Base-by-base conservation (phyloP, 1,140 invertebrate species). In the Sycophaga agraensis region DNA sequence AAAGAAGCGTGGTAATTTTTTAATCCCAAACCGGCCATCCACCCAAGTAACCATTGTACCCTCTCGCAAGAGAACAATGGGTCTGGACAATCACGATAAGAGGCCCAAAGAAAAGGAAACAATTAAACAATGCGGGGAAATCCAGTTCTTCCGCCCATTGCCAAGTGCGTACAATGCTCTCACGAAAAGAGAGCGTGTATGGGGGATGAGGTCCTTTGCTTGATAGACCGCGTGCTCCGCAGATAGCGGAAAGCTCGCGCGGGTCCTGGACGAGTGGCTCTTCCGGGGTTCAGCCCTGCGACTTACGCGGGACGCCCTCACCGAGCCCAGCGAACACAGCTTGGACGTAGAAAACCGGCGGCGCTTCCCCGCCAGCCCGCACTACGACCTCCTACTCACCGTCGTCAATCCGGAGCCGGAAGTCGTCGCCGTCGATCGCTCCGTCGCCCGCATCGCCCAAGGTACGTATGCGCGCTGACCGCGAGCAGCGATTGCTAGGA, bases 391-490 rank as follows among this genome's bases (percentile, higher is more conserved):
- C 21, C 82, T 91, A 16, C 83, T 93, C 12, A 91, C 89, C 1
- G 75, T 92, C 6, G 83, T 93, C 1, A 89, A 90, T 76, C 91
- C 91, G 1, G 84, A 91, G 66, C 91, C 92, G 8, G 84, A 89
- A 42, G 79, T 85, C 35, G 65, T 90, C 8, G 79, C 84, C 64
- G 80, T 90, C n/a, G 68, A 85, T n/a, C 89, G 89, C 16, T 22
- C 6, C 48, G 43, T 39, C 0, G 34, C 21, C 2, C 40, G 28
- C 7, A 48, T 62, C n/a, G 53, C 59, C n/a, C 43, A 40, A 43
- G 48, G 57, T 59, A 43, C 1, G 17, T n/a, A n/a, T n/a, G n/a
- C n/a, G n/a, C n/a, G n/a, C n/a, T n/a, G n/a, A n/a, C n/a, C n/a
- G n/a, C n/a, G n/a, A n/a, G n/a, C n/a, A n/a, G n/a, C n/a, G n/a